Conservation (phyloP, 2,113 vertebrate genomes). For the Brachyistius frenatus region DNA sequence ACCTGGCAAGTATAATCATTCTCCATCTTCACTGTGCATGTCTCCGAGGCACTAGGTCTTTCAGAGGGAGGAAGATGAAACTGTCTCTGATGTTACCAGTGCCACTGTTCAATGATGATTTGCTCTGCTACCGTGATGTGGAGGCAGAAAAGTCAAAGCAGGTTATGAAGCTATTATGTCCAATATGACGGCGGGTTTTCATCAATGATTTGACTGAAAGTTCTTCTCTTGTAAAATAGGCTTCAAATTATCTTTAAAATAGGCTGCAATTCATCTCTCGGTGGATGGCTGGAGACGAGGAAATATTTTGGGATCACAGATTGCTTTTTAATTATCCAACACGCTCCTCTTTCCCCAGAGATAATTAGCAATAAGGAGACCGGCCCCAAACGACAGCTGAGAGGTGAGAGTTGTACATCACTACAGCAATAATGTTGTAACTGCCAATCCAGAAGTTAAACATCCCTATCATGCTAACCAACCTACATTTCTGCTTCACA, state of each 20-base stretch:
- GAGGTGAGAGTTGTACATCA: conserved; percentile 70
- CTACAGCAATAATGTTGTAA: conserved; percentile 44
- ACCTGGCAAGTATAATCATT: conserved; percentile 54
- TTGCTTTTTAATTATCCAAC: conserved; percentile 80
- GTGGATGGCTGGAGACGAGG: conserved; percentile 39
- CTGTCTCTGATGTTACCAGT: conserved; percentile 25
- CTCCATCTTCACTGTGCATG: conserved; percentile 46
- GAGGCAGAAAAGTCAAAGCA: conserved; percentile 37
- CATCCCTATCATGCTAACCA: background rate
- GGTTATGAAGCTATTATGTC: conserved; percentile 25
- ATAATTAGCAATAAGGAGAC: conserved; percentile 69
- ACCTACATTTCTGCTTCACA: conserved; percentile 14
- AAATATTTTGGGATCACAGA: conserved; percentile 74
- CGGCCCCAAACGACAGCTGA: conserved; percentile 54
- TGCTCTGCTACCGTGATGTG: conserved; percentile 49
- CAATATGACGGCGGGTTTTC: conserved; percentile 28
- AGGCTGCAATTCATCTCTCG: conserved; percentile 33
- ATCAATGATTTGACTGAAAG: conserved; percentile 10
- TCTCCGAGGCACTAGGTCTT: conserved; percentile 35
- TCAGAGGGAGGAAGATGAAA: conserved; percentile 49
- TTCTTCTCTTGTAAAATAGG: conserved; percentile 10
- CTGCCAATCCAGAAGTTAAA: conserved; percentile 29
- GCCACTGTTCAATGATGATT: conserved; percentile 24
- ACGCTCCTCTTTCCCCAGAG: conserved; percentile 58
- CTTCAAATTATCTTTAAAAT: conserved; percentile 55